Base-by-base conservation (phyloP, 2,113 vertebrate species). In the Oncorhynchus mykiss region DNA sequence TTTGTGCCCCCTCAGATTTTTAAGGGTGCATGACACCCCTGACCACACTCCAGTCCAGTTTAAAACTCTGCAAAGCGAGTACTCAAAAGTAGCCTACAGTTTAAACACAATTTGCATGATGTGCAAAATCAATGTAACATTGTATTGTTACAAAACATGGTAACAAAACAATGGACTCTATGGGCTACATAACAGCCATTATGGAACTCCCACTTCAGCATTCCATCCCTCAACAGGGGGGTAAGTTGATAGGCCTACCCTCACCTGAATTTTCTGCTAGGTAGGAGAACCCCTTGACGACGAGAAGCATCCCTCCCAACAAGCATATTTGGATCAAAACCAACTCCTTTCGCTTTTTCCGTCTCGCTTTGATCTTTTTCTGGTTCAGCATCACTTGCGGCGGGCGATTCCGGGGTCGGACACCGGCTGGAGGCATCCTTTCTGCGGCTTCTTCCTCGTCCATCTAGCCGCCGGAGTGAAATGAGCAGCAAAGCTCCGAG, bases 271-370 rank as follows among this genome's bases (percentile, higher is more conserved):
- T 76, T 39, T 89, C 92, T 51, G 87, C 82, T 51, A 93, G 87
- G 91, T 85, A 89, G 83, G 90, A 92, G 73, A 93, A 78, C n/a
- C 93, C 92, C 82, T 93, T 93, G 31, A 93, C 91, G 78, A 94
- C 57, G 86, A 95, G 85, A 29, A 93, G 88, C 57, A 94, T 85
- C 8, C 89, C 91, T 69, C 93, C 93, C 89, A 95, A 91, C 82
- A 94, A 82, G 74, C 93, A 92, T 25, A 96, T 88, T 90, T 94
- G 95, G 83, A 95, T 93, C 65, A 93, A 78, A 82, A 95, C 84
- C 89, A 94, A 91, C 87, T 93, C 92, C 84, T 94, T 92, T 78
- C 93, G 91, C 78, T 77, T 80, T 88, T 92, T 93, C 85, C 93
- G 89, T 49, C 91, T 87, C n/a, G 91, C 89, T 72, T 79, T 90